Conservation (phyloP, 2,888 invertebrate species). For the Helicoverpa assulta region DNA sequence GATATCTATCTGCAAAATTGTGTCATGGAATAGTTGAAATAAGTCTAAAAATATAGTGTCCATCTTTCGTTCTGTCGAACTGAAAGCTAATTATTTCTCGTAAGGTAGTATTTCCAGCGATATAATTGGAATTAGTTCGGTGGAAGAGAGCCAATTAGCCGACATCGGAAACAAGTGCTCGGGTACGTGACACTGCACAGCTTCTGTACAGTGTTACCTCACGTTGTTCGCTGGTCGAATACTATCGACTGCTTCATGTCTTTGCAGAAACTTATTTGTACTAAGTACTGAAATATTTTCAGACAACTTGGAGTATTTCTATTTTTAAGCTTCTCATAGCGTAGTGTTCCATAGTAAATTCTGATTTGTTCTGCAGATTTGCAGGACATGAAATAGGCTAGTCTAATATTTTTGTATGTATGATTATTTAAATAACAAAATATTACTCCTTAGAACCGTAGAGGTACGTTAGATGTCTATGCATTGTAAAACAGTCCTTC, state of each 20-base stretch:
- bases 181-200: conserved; percentile 25
- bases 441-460: not conserved
- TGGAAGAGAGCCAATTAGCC: conserved; percentile 48
- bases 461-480: conserved; percentile 2
- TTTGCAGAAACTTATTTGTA: not conserved
- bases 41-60: not conserved
- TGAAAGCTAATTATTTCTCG: conserved; percentile 10
- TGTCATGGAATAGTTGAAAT: no score
- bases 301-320: not conserved
- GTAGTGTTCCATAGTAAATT: no score
- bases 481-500: conserved; percentile 18
- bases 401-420: no score
- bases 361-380: no score
- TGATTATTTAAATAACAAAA: not conserved
- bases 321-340: no score
- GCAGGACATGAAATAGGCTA: no score
- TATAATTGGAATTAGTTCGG: conserved; percentile 41
- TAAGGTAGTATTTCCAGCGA: conserved; percentile 13
- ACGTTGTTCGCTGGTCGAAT: not conserved
- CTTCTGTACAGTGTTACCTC: not conserved
- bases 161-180: conserved; percentile 27
- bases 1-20: no score
- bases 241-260: not conserved
- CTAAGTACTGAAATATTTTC: not conserved
- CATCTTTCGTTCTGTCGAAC: not conserved